phyloP scores from a whole-genome alignment of 2,797 vertebrate genomes.

The Odontamblyopus lacepedii region DNA sequence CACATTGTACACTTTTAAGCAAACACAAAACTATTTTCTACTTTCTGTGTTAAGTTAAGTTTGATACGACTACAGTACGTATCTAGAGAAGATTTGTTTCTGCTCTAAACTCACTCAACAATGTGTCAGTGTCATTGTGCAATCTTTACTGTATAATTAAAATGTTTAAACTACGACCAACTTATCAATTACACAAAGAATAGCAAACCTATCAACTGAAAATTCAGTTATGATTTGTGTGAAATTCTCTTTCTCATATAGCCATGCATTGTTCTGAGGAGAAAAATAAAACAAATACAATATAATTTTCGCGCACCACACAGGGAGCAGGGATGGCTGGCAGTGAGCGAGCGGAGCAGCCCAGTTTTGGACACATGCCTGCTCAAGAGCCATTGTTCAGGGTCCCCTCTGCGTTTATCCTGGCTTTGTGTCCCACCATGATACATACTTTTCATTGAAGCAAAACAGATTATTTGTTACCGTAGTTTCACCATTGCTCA shows the following conservation, averaged over 20 bases:
- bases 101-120: too few species aligned
- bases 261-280: not conserved
- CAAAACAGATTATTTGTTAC: slow-evolving; percentile 85
- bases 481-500: slow-evolving; percentile 82
- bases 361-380: slow-evolving; percentile 65
- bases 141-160: not conserved
- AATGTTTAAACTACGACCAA: not conserved
- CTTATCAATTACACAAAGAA: not conserved
- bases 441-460: slow-evolving; percentile 85
- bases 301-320: slow-evolving; percentile 54
- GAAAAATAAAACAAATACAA: slow-evolving; percentile 27
- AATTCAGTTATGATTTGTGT: not conserved
- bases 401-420: slow-evolving; percentile 76
- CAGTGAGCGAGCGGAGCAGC: slow-evolving; percentile 55
- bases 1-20: too few species aligned
- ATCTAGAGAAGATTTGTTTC: too few species aligned
- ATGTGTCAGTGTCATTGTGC: too few species aligned
- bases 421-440: slow-evolving; percentile 79
- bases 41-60: too few species aligned
- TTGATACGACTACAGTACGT: too few species aligned
- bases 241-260: not conserved
- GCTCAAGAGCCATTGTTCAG: slow-evolving; percentile 64
- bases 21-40: too few species aligned
- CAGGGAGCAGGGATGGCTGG: slow-evolving; percentile 61
- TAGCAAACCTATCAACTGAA: not conserved